Evolutionary conservation across 2,797 vertebrate genomes (phyloP).

Genomic region (Ciconia nigra): DNA sequence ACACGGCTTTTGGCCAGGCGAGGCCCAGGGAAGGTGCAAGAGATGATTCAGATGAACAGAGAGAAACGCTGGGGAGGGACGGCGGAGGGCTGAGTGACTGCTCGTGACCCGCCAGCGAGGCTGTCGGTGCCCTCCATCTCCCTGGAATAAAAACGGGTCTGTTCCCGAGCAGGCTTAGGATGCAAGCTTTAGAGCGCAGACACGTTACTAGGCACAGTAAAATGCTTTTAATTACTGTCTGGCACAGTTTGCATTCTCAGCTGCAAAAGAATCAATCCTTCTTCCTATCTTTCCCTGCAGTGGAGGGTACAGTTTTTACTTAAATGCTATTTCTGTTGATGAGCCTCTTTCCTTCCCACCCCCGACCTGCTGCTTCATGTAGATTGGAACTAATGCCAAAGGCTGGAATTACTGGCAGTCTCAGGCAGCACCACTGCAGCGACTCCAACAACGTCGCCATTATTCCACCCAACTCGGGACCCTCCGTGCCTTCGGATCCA

Average conservation of each 20-base stretch:
- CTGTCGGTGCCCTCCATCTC: neutral
- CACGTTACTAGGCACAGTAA: neutral
- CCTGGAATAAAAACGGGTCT: neutral
- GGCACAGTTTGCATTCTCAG: conserved; percentile 12
- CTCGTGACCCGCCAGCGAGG: neutral
- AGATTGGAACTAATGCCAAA: neutral
- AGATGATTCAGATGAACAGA: neutral
- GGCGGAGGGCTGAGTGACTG: neutral
- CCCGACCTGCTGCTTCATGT: neutral
- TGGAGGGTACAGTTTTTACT: neutral
- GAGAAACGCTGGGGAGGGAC: neutral
- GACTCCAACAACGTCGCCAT: neutral
- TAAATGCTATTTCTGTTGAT: neutral
- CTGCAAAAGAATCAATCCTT: neutral
- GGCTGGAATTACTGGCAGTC: neutral
- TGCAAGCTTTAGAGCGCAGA: neutral
- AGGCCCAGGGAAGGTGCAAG: neutral
- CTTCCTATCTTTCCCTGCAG: neutral
- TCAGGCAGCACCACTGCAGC: too few species aligned
- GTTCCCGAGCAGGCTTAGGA: neutral
- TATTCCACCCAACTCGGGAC: neutral
- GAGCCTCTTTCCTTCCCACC: neutral
- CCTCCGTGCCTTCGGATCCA: neutral
- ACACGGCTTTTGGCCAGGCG: neutral
- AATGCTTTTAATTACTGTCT: neutral